Base-by-base conservation (phyloP, 2,888 invertebrate genomes). In the Drosophila macrospina region DNA sequence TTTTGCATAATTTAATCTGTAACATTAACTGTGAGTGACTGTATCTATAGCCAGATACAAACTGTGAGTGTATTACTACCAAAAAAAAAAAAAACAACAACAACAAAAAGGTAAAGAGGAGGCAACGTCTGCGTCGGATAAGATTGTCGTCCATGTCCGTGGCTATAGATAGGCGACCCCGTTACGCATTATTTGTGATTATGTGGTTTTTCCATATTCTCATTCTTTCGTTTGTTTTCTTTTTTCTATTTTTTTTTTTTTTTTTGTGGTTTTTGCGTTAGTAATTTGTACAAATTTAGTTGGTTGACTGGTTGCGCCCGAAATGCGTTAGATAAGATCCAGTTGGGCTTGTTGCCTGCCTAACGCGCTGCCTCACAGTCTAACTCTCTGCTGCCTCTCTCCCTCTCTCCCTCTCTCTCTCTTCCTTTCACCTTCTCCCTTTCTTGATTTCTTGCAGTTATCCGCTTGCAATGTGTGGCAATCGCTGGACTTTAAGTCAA, bases 221-320 rank as follows among this genome's bases (percentile, higher is more conserved):
- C 10, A 50, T n/a, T 10, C 48, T 36, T 8, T 2, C n/a, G n/a
- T 6, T 32, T 30, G 20, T 37, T 7, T 26, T 50, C 8, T 13
- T 28, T 16, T 68, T 34, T n/a, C n/a, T n/a, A n/a, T n/a, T n/a
- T n/a, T n/a, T n/a, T n/a, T n/a, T n/a, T n/a, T 26, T 50, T 11
- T 13, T 28, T 16, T 68, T 34, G 20, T 32, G 20, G 32, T 11
- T 54, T 30, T 47, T 44, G 32, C 37, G 60, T 65, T 78, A 78
- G 76, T 67, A 80, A 73, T 66, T 65, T 68, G 68, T 56, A 76
- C 59, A 83, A 47, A 73, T 81, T 84, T 80, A 83, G 73, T 60
- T 34, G 24, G 51, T 55, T 80, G 78, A 78, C 78, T 78, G 44
- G 7, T 44, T 41, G 45, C 10, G 50, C 11, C 30, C 7, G 11